Conservation (phyloP, 2,888 invertebrate species). For the Stratiomys singularior region DNA sequence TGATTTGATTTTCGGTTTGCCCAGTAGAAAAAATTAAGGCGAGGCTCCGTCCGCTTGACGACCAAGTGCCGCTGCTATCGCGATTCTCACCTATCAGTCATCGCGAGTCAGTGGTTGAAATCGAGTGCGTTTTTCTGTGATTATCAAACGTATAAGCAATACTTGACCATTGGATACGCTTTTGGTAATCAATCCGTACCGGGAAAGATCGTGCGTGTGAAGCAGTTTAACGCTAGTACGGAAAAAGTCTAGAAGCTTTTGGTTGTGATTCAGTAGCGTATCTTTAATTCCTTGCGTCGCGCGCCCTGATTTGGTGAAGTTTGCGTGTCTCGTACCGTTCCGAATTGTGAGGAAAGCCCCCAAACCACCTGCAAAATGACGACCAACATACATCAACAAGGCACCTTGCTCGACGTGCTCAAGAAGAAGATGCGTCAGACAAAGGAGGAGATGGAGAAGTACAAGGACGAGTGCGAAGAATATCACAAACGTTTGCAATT, state of each 20-base stretch:
- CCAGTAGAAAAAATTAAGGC: slow-evolving; percentile 37
- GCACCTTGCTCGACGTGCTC: slow-evolving; percentile 93
- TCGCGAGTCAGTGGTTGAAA: slow-evolving; percentile 10
- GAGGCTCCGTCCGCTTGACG: slow-evolving; percentile 43
- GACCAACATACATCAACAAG: slow-evolving; percentile 88
- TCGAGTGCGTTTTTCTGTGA: slow-evolving; percentile 8
- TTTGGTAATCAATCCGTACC: background rate
- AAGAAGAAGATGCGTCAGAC: slow-evolving; percentile 99
- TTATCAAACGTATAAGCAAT: background rate
- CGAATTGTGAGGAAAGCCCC: slow-evolving; percentile 5
- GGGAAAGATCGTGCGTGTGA: slow-evolving; percentile 2
- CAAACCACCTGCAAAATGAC: slow-evolving; percentile 71
- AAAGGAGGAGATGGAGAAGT: slow-evolving; percentile 98
- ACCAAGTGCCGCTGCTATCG: slow-evolving; percentile 45
- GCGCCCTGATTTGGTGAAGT: background rate
- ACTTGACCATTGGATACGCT: background rate
- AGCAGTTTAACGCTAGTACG: background rate
- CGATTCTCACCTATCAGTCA: slow-evolving; percentile 26
- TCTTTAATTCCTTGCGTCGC: background rate
- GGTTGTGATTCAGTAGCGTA: background rate
- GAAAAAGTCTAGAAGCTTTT: slow-evolving; percentile 13
- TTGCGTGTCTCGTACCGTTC: background rate
- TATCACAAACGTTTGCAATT: slow-evolving; percentile 94
- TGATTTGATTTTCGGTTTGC: slow-evolving; percentile 1
- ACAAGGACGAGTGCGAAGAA: slow-evolving; percentile 97